A percentile compares a stretch with the other conserved stretches of the same genome.
phyloP scores from a whole-genome alignment of 2,888 invertebrate species.

The Agrochola lota region DNA sequence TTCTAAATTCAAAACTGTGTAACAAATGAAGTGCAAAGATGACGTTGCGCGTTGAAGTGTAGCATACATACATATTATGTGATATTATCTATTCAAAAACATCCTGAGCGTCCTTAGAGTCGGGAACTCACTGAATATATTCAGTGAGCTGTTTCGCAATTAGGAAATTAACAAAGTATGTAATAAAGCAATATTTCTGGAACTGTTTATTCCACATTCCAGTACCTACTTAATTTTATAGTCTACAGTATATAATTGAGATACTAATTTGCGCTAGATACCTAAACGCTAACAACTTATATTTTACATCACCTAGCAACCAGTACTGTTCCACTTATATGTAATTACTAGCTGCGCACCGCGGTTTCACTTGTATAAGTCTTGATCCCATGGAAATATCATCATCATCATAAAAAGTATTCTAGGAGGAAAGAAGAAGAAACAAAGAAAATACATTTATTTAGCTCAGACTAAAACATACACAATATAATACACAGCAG shows the following conservation, averaged over 20 bases:
- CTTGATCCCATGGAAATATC: no score
- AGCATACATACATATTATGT: conserved; percentile 10
- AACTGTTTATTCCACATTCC: neutral
- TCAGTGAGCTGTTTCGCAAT: conserved; percentile 23
- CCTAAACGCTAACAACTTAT: neutral
- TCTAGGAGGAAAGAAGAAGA: no score
- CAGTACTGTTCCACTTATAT: no score
- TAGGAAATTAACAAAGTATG: conserved; percentile 24
- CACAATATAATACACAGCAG: no score
- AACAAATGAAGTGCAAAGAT: conserved; percentile 38
- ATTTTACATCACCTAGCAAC: neutral
- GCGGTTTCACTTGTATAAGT: no score
- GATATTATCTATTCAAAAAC: conserved; percentile 35
- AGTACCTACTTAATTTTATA: neutral
- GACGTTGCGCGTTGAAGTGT: conserved; percentile 22
- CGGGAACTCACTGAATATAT: conserved; percentile 46
- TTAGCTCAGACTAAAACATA: no score
- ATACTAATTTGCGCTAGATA: neutral
- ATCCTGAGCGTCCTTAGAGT: conserved; percentile 9
- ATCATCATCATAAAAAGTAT: no score
- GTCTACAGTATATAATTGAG: neutral
- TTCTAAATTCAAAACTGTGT: neutral
- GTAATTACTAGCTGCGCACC: no score
- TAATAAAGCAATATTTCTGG: conserved; percentile 13
- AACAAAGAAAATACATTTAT: no score